Evolutionary conservation across 2,888 invertebrate species (phyloP), one percentile per base, ranked within the genome.

Genomic region (Erannis defoliaria): DNA sequence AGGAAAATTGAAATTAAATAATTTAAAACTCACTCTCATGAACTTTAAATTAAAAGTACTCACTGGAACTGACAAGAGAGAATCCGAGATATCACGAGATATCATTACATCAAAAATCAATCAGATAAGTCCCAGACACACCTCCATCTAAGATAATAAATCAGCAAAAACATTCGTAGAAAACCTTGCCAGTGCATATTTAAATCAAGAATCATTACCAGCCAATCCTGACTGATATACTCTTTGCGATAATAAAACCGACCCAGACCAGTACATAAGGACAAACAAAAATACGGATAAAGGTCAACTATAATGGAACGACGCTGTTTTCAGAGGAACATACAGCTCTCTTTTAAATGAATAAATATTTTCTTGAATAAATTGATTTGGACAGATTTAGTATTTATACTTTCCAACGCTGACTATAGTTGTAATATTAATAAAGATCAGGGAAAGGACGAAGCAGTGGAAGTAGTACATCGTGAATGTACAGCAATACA

Each of bases 221-320:
- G 12, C 59, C 37, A 43, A 33, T 57, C 31, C 50, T 65, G 66
- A 42, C 48, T 59, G 58, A 55, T 57, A 18, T 31, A 51, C 23
- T 54, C 51, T 57, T 62, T 59, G 59, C 61, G 43, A 48, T 49
- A 62, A 42, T 55, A 69, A 71, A 70, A 69, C 67, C 63, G 49
- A 62, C 64, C 62, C 51, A 43, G 63, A 72, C 71, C 46, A 59
- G 66, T 65, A 64, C 57, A 56, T 64, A 66, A 64, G 38, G 49
- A 63, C 56, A 67, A 69, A 70, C 63, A 68, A 66, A 46, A 73
- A 68, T 68, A 56, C 50, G 55, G 38, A 60, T 61, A 71, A 68
- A 72, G 63, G 65, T 67, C 69, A 71, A 50, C 53, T 65, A 70
- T 72, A 75, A 72, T 70, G 64, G 62, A 73, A 64, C 69, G 62